These are phyloP conservation scores for Platerodrilus igneus DNA, from an alignment of 2,888 invertebrate genomes.

Conservation along the genomic window DNA sequence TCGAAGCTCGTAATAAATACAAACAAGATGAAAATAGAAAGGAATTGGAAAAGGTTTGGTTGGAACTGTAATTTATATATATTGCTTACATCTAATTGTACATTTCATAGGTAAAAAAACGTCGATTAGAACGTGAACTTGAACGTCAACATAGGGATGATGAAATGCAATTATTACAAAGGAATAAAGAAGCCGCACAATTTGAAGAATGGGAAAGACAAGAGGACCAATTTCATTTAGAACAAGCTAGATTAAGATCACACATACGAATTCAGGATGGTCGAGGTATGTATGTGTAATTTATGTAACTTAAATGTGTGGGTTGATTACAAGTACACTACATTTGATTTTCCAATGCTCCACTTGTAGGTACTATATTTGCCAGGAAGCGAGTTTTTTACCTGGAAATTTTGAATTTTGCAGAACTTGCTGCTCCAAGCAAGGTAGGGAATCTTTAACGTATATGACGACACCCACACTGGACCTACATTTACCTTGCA, in stretches of 20 bases:
- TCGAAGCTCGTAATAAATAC: slow-evolving; percentile 75
- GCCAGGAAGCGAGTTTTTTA: too few relatives aligned
- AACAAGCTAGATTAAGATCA: slow-evolving; percentile 90
- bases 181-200: slow-evolving; percentile 86
- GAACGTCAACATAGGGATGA: slow-evolving; percentile 79
- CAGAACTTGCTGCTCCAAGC: too few relatives aligned
- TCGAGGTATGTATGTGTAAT: slow-evolving; percentile 60
- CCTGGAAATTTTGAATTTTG: too few relatives aligned
- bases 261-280: slow-evolving; percentile 95
- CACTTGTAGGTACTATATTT: too few relatives aligned
- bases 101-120: slow-evolving; percentile 68
- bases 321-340: too few relatives aligned
- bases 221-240: slow-evolving; percentile 96
- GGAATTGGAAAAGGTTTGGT: slow-evolving; percentile 84
- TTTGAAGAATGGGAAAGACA: slow-evolving; percentile 92
- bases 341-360: too few relatives aligned
- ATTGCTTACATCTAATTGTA: neutral
- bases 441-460: too few relatives aligned
- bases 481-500: too few relatives aligned
- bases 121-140: slow-evolving; percentile 81
- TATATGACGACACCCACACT: too few relatives aligned
- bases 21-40: slow-evolving; percentile 88
- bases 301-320: too few relatives aligned
- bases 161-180: slow-evolving; percentile 77
- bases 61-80: neutral